phyloP scores from a whole-genome alignment of 1,140 invertebrate species.

The Caerostris extrusa region DNA sequence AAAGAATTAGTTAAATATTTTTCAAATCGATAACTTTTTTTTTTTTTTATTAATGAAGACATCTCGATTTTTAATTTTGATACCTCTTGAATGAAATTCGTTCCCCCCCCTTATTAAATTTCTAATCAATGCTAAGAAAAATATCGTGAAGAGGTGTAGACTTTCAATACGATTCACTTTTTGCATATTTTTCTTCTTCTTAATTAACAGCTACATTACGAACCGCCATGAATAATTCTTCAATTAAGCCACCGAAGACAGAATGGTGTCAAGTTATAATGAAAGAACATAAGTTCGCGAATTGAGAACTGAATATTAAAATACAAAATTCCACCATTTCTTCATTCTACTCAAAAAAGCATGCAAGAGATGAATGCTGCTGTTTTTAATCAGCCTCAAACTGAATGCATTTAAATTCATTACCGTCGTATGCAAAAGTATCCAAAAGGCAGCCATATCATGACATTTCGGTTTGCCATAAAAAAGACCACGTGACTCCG shows the following conservation, averaged over 20 bases:
- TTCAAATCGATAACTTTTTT: too few species aligned
- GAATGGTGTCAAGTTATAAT: conserved; percentile 12
- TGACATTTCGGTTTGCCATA: not conserved
- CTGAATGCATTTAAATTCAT: conserved; percentile 32
- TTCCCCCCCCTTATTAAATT: not conserved
- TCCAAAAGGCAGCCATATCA: not conserved
- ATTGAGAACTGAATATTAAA: conserved; percentile 31
- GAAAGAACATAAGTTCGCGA: not conserved
- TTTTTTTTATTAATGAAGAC: too few species aligned
- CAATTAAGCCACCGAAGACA: not conserved
- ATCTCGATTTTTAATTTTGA: too few species aligned
- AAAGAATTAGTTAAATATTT: too few species aligned
- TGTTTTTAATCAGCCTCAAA: not conserved
- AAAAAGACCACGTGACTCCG: not conserved
- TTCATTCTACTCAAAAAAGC: not conserved
- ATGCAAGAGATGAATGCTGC: not conserved
- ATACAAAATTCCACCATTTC: not conserved
- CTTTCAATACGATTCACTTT: not conserved
- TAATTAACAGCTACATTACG: conserved; percentile 3
- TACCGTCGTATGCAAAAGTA: not conserved
- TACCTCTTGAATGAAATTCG: not conserved
- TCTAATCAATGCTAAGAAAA: not conserved
- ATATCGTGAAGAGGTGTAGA: not conserved
- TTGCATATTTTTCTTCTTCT: not conserved
- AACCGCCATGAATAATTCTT: conserved; percentile 8